Evolutionary conservation across 2,888 invertebrate species (phyloP).

Genomic region (Cephus nigrinus): DNA sequence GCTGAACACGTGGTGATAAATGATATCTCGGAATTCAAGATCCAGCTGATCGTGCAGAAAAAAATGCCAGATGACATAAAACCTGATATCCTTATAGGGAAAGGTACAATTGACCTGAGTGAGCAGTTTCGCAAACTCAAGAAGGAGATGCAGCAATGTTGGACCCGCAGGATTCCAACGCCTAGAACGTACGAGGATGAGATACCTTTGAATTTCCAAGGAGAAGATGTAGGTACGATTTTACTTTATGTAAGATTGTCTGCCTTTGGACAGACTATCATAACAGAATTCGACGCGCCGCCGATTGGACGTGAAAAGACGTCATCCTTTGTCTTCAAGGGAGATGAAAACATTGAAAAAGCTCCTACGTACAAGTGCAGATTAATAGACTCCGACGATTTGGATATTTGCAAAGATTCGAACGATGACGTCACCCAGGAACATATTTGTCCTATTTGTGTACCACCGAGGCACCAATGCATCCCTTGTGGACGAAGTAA

Average conservation of each 20-base stretch:
- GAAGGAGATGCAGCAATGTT: constrained; percentile 62
- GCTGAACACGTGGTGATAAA: constrained; percentile 68
- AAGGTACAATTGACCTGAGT: constrained; percentile 72
- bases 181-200: constrained; percentile 72
- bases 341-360: constrained; percentile 32
- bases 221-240: constrained; percentile 68
- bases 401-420: constrained; percentile 35
- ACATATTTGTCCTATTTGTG: constrained; percentile 31
- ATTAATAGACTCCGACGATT: constrained; percentile 32
- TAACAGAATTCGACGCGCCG: constrained; percentile 70
- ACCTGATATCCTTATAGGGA: constrained; percentile 72
- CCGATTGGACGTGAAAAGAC: constrained; percentile 17
- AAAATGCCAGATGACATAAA: constrained; percentile 72
- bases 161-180: constrained; percentile 38
- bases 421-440: constrained; percentile 15
- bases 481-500: constrained; percentile 34
- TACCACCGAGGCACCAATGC: constrained; percentile 31
- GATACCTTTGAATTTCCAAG: constrained; percentile 68
- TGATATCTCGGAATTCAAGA: constrained; percentile 68
- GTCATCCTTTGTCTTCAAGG: constrained; percentile 45
- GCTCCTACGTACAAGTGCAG: constrained; percentile 46
- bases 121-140: constrained; percentile 73
- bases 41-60: constrained; percentile 70
- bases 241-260: constrained; percentile 74
- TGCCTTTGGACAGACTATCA: constrained; percentile 74